Conservation (phyloP, 2,797 vertebrate species). For the Tokudaia muenninki region DNA sequence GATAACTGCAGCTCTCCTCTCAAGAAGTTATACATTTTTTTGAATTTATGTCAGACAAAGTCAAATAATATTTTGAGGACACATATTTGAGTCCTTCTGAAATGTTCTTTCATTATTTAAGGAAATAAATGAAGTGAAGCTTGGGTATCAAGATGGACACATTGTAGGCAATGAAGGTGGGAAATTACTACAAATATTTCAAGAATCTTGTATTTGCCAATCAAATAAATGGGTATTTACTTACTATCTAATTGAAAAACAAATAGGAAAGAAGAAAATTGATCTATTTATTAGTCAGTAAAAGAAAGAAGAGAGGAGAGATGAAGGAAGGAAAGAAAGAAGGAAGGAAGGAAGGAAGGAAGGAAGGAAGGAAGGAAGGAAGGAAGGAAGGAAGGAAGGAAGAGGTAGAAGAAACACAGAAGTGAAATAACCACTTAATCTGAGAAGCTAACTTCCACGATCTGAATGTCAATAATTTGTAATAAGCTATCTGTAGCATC, state of each 20-base stretch:
- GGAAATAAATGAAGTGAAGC: neutral
- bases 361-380: neutral
- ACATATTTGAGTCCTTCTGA: slow-evolving; percentile 17
- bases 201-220: slow-evolving; percentile 11
- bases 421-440: neutral
- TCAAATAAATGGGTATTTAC: neutral
- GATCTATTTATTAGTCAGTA: neutral
- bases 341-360: too few relatives aligned
- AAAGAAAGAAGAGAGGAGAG: neutral
- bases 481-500: neutral
- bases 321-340: neutral
- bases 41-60: neutral
- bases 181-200: slow-evolving; percentile 1
- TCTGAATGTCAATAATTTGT: neutral
- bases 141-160: neutral
- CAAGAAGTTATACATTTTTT: neutral
- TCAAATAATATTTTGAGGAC: slow-evolving; percentile 47
- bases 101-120: slow-evolving; percentile 58
- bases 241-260: neutral
- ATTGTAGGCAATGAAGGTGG: neutral
- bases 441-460: neutral
- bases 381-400: neutral
- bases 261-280: neutral
- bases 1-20: slow-evolving; percentile 11
- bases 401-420: neutral